Evolutionary conservation across 2,888 invertebrate genomes (phyloP).

Genomic region (Drosophila ustulata): DNA sequence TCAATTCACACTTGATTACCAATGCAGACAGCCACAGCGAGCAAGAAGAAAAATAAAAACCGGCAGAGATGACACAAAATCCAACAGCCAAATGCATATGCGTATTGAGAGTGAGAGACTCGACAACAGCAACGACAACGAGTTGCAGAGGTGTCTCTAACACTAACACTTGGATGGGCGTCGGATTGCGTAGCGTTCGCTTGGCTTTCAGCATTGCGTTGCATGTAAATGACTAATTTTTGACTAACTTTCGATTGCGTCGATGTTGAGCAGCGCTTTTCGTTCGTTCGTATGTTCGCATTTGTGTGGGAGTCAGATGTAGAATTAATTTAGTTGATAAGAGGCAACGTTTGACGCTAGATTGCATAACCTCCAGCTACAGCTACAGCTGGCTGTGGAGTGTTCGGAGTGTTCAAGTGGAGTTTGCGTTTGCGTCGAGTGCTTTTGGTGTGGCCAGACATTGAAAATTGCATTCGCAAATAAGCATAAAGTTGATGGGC

Average conservation of each 20-base stretch:
- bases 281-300: conserved; percentile 9
- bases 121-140: not conserved
- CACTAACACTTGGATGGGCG: conserved; percentile 46
- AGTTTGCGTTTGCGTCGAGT: conserved; percentile 38
- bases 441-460: conserved; percentile 52
- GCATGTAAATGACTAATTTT: conserved; percentile 80
- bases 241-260: conserved; percentile 69
- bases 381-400: not conserved
- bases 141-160: conserved; percentile 34
- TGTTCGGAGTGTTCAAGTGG: not conserved
- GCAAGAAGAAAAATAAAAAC: conserved; percentile 50
- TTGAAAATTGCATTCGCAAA: conserved; percentile 58
- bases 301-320: conserved; percentile 62
- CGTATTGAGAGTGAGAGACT: conserved; percentile 33
- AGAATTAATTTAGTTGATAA: conserved; percentile 79
- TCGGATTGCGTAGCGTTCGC: conserved; percentile 51
- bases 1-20: conserved; percentile 83
- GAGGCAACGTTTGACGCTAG: conserved; percentile 19
- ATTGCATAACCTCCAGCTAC: conserved; percentile 51
- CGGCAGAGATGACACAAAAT: conserved; percentile 78
- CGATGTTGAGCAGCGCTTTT: conserved; percentile 14
- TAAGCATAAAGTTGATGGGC: conserved; percentile 69
- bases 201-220: conserved; percentile 38
- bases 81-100: conserved; percentile 49
- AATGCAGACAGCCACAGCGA: conserved; percentile 47